Base-by-base conservation (phyloP, 2,113 vertebrate species). In the Ptilonorhynchus violaceus region DNA sequence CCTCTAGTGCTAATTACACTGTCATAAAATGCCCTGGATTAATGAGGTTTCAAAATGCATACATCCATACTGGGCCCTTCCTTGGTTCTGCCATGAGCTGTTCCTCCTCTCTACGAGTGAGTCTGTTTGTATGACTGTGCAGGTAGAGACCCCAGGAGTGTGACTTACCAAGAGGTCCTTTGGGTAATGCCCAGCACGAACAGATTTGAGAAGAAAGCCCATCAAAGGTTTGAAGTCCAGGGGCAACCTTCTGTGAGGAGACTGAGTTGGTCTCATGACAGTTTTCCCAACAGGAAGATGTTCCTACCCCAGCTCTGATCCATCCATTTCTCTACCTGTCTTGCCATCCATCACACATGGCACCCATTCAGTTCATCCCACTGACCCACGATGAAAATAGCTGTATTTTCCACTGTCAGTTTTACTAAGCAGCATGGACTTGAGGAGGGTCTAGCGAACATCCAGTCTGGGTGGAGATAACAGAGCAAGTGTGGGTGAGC, bases 1-100 rank as follows among this genome's bases (percentile, higher is more conserved):
- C 62, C 63, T 93, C 85, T 85, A 37, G 39, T 93, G 85, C 55
- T 92, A 93, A 97, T 97, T 96, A 93, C 50, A 56, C 63, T 70
- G 78, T 75, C 53, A 79, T 50, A 92, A 93, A 91, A 85, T 93
- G 66, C 73, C 41, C 52, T 75, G 85, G 78, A 95, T 93, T 91
- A 86, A 95, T 92, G 79, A 93, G 56, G 42, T 90, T 95, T 93
- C 82, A 64, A 85, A 96, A 76, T 21, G 59, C 12, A 25, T 13
- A 46, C 41, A 64, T 79, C 47, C 10, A 0, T 75, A 93, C 75
- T 3, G 24, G 28, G 28, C 53, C 50, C n/a, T 93, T 84, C 37
- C 56, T 83, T 62, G 21, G n/a, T 46, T 90, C 68, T 70, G 56
- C 35, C 14, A 1, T 13, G 50, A 85, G 53, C 25, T 42, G 13